Evolutionary conservation across 2,888 invertebrate species (phyloP).

Genomic region (Alentia gelatinosa): DNA sequence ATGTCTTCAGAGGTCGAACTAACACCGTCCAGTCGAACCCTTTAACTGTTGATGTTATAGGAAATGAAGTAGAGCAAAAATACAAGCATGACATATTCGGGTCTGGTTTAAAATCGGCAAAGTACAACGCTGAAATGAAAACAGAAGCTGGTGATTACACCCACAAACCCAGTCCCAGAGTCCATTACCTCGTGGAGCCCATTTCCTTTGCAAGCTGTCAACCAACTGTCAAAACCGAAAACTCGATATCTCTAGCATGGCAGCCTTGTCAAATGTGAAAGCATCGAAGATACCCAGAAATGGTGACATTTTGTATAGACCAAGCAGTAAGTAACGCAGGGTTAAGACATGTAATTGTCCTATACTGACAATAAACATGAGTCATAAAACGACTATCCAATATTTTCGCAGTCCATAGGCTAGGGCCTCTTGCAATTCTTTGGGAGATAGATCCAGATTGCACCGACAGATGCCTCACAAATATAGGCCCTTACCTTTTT

Average conservation of each 20-base stretch:
- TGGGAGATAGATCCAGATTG: neutral
- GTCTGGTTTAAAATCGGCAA: too few relatives aligned
- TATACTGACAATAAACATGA: neutral
- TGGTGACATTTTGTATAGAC: too few relatives aligned
- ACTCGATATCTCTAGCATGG: neutral
- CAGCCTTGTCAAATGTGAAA: neutral
- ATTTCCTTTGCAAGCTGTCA: neutral
- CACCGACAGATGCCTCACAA: neutral
- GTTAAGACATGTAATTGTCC: neutral
- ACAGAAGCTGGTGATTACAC: too few relatives aligned
- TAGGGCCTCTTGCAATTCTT: too few relatives aligned
- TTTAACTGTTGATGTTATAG: too few relatives aligned
- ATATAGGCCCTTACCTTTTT: constrained; percentile 25
- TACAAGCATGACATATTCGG: too few relatives aligned
- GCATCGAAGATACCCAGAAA: too few relatives aligned
- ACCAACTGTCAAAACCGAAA: constrained; percentile 3
- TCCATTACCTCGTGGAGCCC: neutral
- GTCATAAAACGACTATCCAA: neutral
- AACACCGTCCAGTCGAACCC: too few relatives aligned
- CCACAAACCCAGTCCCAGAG: neutral
- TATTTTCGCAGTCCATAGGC: neutral
- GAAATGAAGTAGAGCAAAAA: too few relatives aligned
- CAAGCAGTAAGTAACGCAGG: too few relatives aligned
- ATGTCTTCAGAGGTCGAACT: too few relatives aligned
- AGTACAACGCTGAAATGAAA: too few relatives aligned